phyloP scores from a whole-genome alignment of 92 coral and sea anemone genomes.

The Isaurus tuberculatus region DNA sequence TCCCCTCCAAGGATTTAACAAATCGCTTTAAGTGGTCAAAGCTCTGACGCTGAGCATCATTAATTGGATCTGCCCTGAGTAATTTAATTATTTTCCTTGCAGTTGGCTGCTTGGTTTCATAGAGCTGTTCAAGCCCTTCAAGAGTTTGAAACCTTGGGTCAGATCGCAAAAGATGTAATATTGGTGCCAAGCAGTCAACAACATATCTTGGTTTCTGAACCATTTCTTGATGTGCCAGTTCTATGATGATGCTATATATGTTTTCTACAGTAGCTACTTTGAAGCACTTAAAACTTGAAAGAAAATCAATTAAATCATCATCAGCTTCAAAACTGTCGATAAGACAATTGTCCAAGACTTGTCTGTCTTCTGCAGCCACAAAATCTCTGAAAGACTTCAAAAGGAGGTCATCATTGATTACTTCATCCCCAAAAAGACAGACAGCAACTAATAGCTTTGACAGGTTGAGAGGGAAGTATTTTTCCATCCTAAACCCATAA shows the following conservation, averaged over 20 bases:
- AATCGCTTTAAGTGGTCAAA: constrained; percentile 46
- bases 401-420: constrained; percentile 40
- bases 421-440: constrained; percentile 53
- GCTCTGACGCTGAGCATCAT: constrained; percentile 30
- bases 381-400: constrained; percentile 46
- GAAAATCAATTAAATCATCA: constrained; percentile 43
- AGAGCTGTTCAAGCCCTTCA: constrained; percentile 38
- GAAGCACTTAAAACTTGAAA: constrained; percentile 41
- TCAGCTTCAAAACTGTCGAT: constrained; percentile 40
- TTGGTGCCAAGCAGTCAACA: constrained; percentile 53
- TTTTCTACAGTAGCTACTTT: constrained; percentile 37
- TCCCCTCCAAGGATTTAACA: constrained; percentile 46
- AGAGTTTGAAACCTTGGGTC: constrained; percentile 39
- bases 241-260: constrained; percentile 24
- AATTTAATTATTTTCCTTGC: constrained; percentile 45
- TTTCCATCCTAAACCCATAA: constrained; percentile 39
- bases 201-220: constrained; percentile 51
- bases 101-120: constrained; percentile 48
- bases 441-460: constrained; percentile 47
- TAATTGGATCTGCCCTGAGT: constrained; percentile 15
- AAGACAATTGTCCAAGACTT: constrained; percentile 44
- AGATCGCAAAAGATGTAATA: constrained; percentile 12
- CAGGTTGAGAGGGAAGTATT: constrained; percentile 49
- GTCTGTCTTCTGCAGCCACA: constrained; percentile 50
- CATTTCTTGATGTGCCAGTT: constrained; percentile 54